Conservation (phyloP, 2,797 vertebrate genomes). For the Characodon lateralis region DNA sequence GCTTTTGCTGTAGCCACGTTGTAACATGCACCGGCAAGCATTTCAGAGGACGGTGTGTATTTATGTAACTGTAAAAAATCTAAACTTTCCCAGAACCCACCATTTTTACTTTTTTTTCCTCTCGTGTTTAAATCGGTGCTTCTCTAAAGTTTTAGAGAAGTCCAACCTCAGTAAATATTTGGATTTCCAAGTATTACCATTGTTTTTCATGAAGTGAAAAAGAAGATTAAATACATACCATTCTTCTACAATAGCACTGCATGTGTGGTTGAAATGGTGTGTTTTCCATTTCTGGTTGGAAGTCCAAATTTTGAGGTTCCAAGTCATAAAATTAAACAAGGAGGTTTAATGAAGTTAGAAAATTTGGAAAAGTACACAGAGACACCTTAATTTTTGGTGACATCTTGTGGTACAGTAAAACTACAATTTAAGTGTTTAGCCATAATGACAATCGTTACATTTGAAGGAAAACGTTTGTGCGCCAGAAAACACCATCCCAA, state of each 20-base stretch:
- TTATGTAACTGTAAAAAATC: background rate
- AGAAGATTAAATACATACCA: background rate
- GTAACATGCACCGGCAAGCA: background rate
- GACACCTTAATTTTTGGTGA: too few relatives aligned
- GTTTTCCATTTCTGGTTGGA: too few relatives aligned
- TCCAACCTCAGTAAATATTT: background rate
- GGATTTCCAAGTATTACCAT: background rate
- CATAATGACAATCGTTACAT: too few relatives aligned
- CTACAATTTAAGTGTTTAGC: background rate
- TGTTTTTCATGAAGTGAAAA: background rate
- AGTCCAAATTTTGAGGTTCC: too few relatives aligned
- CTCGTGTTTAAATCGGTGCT: background rate
- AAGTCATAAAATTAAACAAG: too few relatives aligned
- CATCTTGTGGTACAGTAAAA: background rate
- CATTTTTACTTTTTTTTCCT: background rate
- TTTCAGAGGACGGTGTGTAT: background rate
- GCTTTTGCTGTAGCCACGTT: background rate
- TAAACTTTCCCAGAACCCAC: background rate
- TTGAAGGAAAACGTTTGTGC: too few relatives aligned
- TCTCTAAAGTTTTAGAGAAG: background rate
- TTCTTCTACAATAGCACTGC: background rate
- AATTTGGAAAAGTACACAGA: too few relatives aligned
- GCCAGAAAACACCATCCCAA: too few relatives aligned
- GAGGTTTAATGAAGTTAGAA: too few relatives aligned
- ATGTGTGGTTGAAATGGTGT: background rate